A percentile compares a stretch with the other conserved stretches of the same genome.
Conservation (phyloP, 2,113 vertebrate species). For the Thymallus thymallus region DNA sequence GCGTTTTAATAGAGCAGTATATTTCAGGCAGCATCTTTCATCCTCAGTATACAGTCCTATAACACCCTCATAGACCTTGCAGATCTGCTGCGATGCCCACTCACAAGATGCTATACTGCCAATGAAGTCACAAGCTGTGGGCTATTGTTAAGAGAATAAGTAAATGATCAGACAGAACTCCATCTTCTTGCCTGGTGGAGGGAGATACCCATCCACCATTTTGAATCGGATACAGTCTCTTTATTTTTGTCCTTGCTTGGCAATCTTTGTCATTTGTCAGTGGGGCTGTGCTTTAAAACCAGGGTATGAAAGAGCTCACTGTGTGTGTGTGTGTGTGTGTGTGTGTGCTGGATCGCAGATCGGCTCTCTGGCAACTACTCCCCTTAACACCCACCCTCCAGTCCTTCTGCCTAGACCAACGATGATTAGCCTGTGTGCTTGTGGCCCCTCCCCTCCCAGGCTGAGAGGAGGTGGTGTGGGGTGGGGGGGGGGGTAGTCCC, state of each 20-base stretch:
- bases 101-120: not conserved
- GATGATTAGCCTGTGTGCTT: constrained; percentile 59
- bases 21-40: not conserved
- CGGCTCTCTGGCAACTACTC: constrained; percentile 60
- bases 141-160: not conserved
- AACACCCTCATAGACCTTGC: not conserved
- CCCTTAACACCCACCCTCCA: constrained; percentile 33
- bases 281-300: constrained; percentile 32
- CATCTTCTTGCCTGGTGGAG: not conserved
- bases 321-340: constrained; percentile 10
- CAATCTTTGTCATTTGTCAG: constrained; percentile 29
- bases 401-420: constrained; percentile 21
- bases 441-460: constrained; percentile 56
- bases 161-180: not conserved
- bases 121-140: not conserved
- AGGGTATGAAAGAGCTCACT: constrained; percentile 34
- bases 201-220: constrained; percentile 9
- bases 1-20: constrained; percentile 27
- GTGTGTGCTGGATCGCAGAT: constrained; percentile 48
- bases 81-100: not conserved
- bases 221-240: constrained; percentile 14
- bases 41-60: not conserved
- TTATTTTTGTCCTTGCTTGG: constrained; percentile 24
- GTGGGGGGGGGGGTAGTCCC: constrained; percentile 26
- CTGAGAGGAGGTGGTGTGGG: not conserved